Conservation (phyloP, 2,888 invertebrate genomes). For the Phortica magna region DNA sequence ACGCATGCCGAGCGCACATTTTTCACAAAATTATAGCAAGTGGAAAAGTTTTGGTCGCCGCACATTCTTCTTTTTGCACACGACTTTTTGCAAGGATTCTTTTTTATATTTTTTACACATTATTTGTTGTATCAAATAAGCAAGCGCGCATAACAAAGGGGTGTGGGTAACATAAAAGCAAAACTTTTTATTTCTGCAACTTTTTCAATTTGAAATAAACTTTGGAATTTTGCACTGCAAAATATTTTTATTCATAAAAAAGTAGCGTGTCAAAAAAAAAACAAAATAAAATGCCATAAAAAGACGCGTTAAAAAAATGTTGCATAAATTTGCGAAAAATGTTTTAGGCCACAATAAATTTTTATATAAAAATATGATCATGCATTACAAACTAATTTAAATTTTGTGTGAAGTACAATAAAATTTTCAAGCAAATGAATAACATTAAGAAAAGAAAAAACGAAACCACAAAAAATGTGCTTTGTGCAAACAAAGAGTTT, state of each 20-base stretch:
- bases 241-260: constrained; percentile 69
- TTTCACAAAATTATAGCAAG: constrained; percentile 53
- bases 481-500: background rate
- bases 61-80: constrained; percentile 43
- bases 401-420: constrained; percentile 31
- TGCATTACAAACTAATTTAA: constrained; percentile 61
- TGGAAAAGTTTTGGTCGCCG: constrained; percentile 65
- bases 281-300: constrained; percentile 41
- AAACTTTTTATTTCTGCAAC: constrained; percentile 66
- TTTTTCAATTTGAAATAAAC: constrained; percentile 71
- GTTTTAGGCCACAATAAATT: constrained; percentile 48
- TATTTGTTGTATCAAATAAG: too few relatives aligned
- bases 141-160: too few relatives aligned
- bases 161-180: constrained; percentile 29
- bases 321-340: constrained; percentile 43
- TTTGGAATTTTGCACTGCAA: constrained; percentile 58
- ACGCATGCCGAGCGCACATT: constrained; percentile 6
- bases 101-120: background rate
- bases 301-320: constrained; percentile 44
- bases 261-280: constrained; percentile 58
- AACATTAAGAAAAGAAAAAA: background rate
- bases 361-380: constrained; percentile 17
- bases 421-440: background rate
- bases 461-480: background rate
- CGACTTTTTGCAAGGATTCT: background rate